A percentile compares a stretch with the other conserved stretches of the same genome.
Conservation (phyloP, 1,140 invertebrate species). For the Bombus vancouverensis region DNA sequence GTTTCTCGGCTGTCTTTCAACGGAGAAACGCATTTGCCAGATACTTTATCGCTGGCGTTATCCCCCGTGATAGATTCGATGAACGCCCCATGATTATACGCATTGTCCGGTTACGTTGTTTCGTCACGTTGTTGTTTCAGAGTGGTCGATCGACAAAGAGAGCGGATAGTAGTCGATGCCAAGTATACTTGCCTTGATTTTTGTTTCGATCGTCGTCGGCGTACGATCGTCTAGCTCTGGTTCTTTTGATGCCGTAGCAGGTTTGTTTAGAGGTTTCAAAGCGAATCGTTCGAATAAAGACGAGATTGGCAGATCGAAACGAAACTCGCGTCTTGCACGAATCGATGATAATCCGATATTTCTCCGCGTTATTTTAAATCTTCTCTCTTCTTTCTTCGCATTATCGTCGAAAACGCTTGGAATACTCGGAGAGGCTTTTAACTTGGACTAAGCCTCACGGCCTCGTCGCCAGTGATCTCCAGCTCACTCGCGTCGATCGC, state of each 20-base stretch:
- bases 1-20: neutral
- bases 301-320: neutral
- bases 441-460: neutral
- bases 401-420: neutral
- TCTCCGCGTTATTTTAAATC: neutral
- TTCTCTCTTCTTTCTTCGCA: no score
- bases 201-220: no score
- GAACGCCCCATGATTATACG: neutral
- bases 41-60: neutral
- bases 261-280: neutral
- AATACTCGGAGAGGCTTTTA: neutral
- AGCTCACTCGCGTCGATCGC: neutral
- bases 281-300: neutral
- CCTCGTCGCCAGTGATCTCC: neutral
- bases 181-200: neutral
- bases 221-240: no score
- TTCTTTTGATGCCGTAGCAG: neutral
- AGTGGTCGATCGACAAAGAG: neutral
- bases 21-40: neutral
- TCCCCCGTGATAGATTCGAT: no score
- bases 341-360: neutral
- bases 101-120: neutral
- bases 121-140: constrained; percentile 1
- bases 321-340: no score
- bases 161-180: neutral